Percentiles rank a stretch among this genome's conserved stretches.
Conservation (phyloP, 2,888 invertebrate genomes). For the Melipona beecheii region DNA sequence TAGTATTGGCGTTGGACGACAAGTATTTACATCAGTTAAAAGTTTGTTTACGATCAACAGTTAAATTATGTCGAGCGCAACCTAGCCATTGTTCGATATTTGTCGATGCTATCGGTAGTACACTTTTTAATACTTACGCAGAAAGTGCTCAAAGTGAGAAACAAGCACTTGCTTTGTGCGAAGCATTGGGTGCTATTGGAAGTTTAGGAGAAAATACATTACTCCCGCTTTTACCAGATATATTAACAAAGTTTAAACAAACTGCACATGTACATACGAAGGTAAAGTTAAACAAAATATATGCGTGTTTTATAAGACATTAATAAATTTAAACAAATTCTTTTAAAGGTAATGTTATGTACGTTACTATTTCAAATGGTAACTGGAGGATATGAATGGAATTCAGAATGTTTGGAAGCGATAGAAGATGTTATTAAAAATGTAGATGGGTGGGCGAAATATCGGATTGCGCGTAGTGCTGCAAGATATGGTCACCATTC, state of each 20-base stretch:
- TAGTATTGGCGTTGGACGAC: constrained; percentile 85
- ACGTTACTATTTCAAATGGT: constrained; percentile 93
- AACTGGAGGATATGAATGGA: constrained; percentile 89
- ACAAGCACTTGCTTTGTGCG: constrained; percentile 87
- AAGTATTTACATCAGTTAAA: constrained; percentile 87
- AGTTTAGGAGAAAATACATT: constrained; percentile 86
- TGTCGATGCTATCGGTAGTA: constrained; percentile 87
- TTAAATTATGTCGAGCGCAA: constrained; percentile 88
- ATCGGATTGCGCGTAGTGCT: constrained; percentile 94
- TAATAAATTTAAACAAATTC: constrained; percentile 14
- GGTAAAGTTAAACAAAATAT: constrained; percentile 68
- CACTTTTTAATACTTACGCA: constrained; percentile 78
- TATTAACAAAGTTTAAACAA: constrained; percentile 84
- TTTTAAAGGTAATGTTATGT: constrained; percentile 88
- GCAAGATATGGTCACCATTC: constrained; percentile 93
- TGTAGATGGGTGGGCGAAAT: constrained; percentile 93
- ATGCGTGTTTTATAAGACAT: neutral
- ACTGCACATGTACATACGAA: constrained; percentile 82
- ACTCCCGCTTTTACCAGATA: constrained; percentile 86
- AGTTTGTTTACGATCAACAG: constrained; percentile 89
- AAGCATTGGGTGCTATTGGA: constrained; percentile 91
- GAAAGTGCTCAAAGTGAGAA: constrained; percentile 76
- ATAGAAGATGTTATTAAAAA: constrained; percentile 86
- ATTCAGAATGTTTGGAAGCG: constrained; percentile 86
- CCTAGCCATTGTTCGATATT: constrained; percentile 88